These are phyloP conservation scores for Sthenelais limicola DNA, from an alignment of 2,888 invertebrate genomes.

Conservation along the genomic window DNA sequence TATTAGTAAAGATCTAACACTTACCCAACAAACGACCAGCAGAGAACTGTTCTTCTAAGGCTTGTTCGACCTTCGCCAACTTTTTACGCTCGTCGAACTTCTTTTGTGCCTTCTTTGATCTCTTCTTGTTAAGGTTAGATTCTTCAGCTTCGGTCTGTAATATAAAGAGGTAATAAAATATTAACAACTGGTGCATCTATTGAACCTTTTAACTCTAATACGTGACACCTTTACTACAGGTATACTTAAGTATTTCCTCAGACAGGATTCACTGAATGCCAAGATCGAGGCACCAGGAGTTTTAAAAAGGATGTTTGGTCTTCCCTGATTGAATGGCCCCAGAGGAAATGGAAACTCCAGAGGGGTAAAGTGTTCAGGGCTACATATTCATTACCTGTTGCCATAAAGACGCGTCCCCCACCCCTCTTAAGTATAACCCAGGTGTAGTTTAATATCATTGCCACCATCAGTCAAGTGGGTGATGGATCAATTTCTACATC, in stretches of 20 bases:
- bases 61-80: conserved; percentile 91
- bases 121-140: conserved; percentile 92
- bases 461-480: conserved; percentile 28
- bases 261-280: too few relatives aligned
- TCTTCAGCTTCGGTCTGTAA: conserved; percentile 84
- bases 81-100: conserved; percentile 95
- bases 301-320: too few relatives aligned
- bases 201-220: neutral
- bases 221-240: neutral
- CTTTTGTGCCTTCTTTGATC: conserved; percentile 91
- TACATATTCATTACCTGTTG: too few relatives aligned
- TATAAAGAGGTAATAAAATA: neutral
- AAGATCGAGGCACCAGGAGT: too few relatives aligned
- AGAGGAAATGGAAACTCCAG: too few relatives aligned
- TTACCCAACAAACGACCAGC: conserved; percentile 87
- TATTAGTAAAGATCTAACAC: conserved; percentile 2
- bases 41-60: conserved; percentile 96
- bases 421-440: too few relatives aligned
- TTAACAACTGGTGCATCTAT: neutral
- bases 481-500: conserved; percentile 28
- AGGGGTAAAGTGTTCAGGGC: too few relatives aligned
- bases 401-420: too few relatives aligned
- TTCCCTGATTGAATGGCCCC: too few relatives aligned
- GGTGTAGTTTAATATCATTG: neutral
- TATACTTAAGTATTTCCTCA: too few relatives aligned